A percentile compares a stretch with the other conserved stretches of the same genome.
phyloP scores from a whole-genome alignment of 30 jellyfish, hydroid and myxozoan genomes.

The Aurelia aurita complex sp. Pacific region DNA sequence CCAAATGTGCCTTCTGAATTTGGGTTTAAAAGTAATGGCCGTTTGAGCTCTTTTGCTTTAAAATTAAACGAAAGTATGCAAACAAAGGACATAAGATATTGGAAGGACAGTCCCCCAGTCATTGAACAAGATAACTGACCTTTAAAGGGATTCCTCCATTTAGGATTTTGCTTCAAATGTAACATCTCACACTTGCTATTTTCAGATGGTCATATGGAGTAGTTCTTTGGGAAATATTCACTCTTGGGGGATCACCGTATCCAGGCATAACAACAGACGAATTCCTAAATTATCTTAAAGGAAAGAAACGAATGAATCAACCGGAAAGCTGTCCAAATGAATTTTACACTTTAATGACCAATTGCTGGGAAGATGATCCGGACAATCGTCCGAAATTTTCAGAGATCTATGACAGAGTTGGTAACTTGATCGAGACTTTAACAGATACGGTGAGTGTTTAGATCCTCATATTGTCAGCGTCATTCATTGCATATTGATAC shows the following conservation, averaged over 20 bases:
- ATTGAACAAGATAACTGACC: no score
- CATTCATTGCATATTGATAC: no score
- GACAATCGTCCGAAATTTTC: constrained; percentile 80
- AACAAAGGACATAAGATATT: no score
- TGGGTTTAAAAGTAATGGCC: no score
- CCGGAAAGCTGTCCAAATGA: constrained; percentile 93
- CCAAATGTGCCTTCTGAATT: no score
- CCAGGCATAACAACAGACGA: constrained; percentile 96
- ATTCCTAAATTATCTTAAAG: constrained; percentile 55
- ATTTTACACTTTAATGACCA: constrained; percentile 78
- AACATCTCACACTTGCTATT: neutral
- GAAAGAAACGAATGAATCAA: constrained; percentile 83
- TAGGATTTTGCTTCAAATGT: no score
- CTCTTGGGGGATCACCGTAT: constrained; percentile 99
- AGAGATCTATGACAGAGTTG: constrained; percentile 56
- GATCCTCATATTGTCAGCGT: no score
- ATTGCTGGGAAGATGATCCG: constrained; percentile 94
- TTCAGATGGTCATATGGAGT: constrained; percentile 98
- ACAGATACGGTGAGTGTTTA: constrained; percentile 43
- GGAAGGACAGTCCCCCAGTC: no score
- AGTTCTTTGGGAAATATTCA: constrained; percentile 93
- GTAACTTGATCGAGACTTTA: constrained; percentile 35
- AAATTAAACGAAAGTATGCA: no score
- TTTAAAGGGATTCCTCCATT: no score
- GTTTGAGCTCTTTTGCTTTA: no score